Evolutionary conservation across 1,140 invertebrate genomes (phyloP).

Genomic region (Papilio polyxenes): DNA sequence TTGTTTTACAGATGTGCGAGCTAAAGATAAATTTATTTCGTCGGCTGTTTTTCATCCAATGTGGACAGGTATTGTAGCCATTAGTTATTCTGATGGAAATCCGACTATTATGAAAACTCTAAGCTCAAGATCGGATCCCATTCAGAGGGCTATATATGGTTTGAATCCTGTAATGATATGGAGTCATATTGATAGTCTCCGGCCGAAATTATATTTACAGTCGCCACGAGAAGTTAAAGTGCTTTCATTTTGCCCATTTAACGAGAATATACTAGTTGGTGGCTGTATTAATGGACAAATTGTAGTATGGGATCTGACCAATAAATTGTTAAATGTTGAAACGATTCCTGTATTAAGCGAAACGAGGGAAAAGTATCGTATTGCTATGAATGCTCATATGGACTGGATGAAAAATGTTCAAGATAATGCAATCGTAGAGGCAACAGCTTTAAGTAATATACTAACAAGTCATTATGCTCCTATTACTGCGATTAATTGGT

Average conservation of each 20-base stretch:
- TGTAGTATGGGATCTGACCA: conserved; percentile 87
- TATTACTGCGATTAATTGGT: conserved; percentile 85
- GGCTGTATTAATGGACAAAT: conserved; percentile 88
- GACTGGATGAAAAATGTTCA: conserved; percentile 84
- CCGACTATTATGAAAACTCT: conserved; percentile 68
- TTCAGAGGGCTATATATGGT: conserved; percentile 79
- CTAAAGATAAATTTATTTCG: conserved; percentile 84
- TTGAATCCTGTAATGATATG: conserved; percentile 86
- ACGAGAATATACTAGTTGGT: conserved; percentile 85
- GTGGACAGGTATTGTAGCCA: conserved; percentile 84
- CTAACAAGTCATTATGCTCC: conserved; percentile 82
- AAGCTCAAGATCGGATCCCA: conserved; percentile 69
- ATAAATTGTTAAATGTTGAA: conserved; percentile 84
- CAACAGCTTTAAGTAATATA: conserved; percentile 83
- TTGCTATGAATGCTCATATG: conserved; percentile 83
- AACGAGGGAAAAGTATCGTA: conserved; percentile 82
- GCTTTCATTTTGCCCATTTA: conserved; percentile 85
- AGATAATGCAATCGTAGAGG: conserved; percentile 80
- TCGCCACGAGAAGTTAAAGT: conserved; percentile 83
- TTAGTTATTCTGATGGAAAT: conserved; percentile 82
- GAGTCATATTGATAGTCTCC: conserved; percentile 86
- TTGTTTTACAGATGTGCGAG: conserved; percentile 83
- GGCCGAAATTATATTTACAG: conserved; percentile 86
- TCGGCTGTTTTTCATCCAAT: conserved; percentile 85
- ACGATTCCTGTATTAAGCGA: conserved; percentile 83